Conservation (phyloP, 2,797 vertebrate genomes). For the Sus cebifrons region DNA sequence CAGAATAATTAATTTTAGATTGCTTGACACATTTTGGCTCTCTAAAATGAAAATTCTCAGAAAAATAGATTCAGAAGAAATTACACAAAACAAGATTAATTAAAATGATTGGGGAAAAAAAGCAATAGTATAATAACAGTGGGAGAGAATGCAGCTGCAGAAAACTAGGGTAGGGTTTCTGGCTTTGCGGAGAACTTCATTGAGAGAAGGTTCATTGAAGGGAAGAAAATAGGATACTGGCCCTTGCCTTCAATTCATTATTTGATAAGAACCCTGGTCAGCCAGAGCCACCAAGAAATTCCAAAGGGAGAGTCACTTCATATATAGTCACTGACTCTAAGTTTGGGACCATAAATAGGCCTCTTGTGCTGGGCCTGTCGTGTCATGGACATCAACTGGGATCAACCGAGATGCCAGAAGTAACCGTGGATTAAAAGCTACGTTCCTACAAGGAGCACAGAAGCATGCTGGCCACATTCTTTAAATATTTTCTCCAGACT, state of each 20-base stretch:
- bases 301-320: background rate
- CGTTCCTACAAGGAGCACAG: background rate
- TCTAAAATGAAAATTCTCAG: constrained; percentile 72
- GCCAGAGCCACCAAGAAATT: background rate
- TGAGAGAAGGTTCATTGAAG: background rate
- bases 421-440: background rate
- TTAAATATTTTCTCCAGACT: constrained; percentile 77
- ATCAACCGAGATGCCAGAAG: constrained; percentile 44
- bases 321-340: background rate
- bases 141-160: background rate
- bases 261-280: constrained; percentile 27
- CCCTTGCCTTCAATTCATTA: background rate
- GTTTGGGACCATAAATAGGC: background rate
- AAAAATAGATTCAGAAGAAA: constrained; percentile 61
- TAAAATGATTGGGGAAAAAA: constrained; percentile 4
- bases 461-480: constrained; percentile 20
- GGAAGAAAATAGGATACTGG: background rate
- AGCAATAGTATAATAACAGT: background rate
- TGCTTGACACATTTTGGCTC: constrained; percentile 70
- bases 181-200: background rate
- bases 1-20: constrained; percentile 76
- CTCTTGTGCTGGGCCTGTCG: background rate
- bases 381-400: background rate
- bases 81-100: constrained; percentile 68
- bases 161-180: background rate